Conservation (phyloP, 2,113 vertebrate species). For the human (Homo sapiens) region GRCh38 chr5:9488501-9489000, state of each 20-base stretch:
- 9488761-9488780: neutral
- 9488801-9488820: neutral
- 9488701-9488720: neutral
- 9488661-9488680: rapidly evolving
- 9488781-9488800: neutral
- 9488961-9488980: neutral
- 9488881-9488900: neutral
- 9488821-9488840: neutral
- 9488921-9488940: neutral
- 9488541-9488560: neutral
- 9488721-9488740: neutral
- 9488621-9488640: neutral
- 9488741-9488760: neutral
- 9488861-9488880: neutral
- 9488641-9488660: neutral
- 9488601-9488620: neutral
- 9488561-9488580: no score
- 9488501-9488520: neutral
- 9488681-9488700: neutral
- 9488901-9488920: neutral
- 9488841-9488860: neutral
- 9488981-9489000: neutral
- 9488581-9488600: rapidly evolving
- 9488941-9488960: neutral
- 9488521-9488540: neutral